Base-by-base conservation (phyloP, 2,113 vertebrate genomes). In the Anarhynchus alexandrinus region DNA sequence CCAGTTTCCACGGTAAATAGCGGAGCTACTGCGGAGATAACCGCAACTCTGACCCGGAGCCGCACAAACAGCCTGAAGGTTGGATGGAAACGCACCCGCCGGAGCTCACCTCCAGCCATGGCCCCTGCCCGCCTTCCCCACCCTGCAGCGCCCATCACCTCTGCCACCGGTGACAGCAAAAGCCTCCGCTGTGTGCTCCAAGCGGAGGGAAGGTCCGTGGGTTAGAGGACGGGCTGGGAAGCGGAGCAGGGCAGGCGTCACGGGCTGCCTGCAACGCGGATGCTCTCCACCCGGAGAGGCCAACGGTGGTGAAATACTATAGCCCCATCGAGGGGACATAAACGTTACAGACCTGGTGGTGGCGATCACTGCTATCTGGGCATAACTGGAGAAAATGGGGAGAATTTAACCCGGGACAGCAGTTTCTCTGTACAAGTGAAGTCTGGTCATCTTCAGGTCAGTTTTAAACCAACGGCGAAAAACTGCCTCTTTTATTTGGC, bases 231-330 rank as follows among this genome's bases (percentile, higher is more conserved):
- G 11, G 67, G 52, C 43, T 22, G 43, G 69, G 51, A 42, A 38
- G 1, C 2, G 7, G 29, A 86, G 32, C 18, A 61, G 29, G 29
- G 19, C 26, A 55, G 42, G 8, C 40, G 10, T 4, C 16, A 59
- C 45, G 32, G 38, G 57, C 64, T 78, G 55, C 32, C 71, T n/a
- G 42, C 55, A 36, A 5, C 0, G 5, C 45, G 4, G 6, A 43
- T 0, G 0, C 5, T 10, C 71, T 61, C 42, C 26, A 32, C 2
- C 12, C 7, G 17, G 29, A n/a, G 51, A 80, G 38, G 25, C 54
- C 38, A 74, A 10, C 1, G 9, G 43, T 14, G 66, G 62, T 18
- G 34, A 86, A 80, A 79, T 4, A 8, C 30, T 52, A 15, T 0
- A 79, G 54, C 36, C 32, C 58, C 4, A 6, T 2, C 0, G 0